Percentiles rank a stretch among this genome's conserved stretches.
Conservation (phyloP, 2,113 vertebrate genomes). For the Xenus cinereus region DNA sequence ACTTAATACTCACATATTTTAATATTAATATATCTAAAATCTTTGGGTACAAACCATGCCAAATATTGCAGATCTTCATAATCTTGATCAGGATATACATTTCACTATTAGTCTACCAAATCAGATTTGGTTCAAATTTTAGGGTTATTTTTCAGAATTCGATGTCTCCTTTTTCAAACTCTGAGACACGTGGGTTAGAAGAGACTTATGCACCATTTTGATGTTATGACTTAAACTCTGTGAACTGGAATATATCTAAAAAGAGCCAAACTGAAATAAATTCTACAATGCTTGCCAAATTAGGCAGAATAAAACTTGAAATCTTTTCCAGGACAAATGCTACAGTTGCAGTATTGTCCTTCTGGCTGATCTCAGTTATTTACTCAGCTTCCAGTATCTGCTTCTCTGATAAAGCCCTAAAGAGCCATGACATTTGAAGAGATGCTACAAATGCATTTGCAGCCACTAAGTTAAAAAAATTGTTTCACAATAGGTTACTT, state of each 20-base stretch:
- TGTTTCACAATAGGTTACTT: neutral
- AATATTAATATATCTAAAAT: neutral
- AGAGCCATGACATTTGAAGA: neutral
- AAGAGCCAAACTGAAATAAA: neutral
- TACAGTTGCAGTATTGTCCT: neutral
- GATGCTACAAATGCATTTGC: neutral
- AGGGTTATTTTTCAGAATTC: neutral
- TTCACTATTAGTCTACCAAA: neutral
- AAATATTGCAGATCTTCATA: neutral
- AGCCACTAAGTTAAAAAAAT: neutral
- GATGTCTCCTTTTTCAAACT: neutral
- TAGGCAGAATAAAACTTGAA: rapidly evolving
- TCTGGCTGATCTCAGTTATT: neutral
- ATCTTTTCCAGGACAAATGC: neutral
- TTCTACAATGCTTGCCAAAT: neutral
- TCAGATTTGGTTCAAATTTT: neutral
- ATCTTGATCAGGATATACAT: neutral
- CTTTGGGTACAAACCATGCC: neutral
- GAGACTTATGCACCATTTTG: neutral
- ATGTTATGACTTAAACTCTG: neutral
- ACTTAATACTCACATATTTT: neutral
- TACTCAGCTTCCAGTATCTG: neutral
- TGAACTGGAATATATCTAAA: neutral
- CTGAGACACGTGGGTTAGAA: neutral
- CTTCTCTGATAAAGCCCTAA: neutral